Evolutionary conservation across 2,888 invertebrate genomes (phyloP).

Genomic region (Gymnocheta viridis): DNA sequence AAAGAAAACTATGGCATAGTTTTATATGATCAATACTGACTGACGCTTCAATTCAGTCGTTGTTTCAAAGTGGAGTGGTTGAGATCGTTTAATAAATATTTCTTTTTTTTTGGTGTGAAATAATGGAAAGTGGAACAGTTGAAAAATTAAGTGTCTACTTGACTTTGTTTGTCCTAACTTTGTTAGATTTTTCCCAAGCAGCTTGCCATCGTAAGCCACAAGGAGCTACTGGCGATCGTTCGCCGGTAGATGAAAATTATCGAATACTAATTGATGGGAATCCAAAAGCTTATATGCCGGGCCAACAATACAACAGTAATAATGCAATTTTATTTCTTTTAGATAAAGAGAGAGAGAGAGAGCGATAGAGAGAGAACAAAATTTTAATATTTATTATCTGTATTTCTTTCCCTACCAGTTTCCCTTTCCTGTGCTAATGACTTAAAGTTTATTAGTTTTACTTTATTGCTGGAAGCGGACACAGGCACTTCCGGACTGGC

Average conservation of each 20-base stretch:
- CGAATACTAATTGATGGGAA: conserved; percentile 87
- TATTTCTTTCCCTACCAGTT: conserved; percentile 84
- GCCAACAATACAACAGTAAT: conserved; percentile 88
- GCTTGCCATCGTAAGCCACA: conserved; percentile 83
- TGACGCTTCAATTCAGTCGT: conserved; percentile 30
- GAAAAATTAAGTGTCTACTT: neutral
- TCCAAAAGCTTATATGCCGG: conserved; percentile 87
- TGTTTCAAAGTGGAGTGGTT: conserved; percentile 31
- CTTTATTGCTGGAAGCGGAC: conserved; percentile 89
- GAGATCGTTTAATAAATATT: conserved; percentile 8
- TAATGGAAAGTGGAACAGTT: conserved; percentile 5
- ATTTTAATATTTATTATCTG: neutral
- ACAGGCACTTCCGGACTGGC: conserved; percentile 76
- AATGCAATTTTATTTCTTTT: neutral
- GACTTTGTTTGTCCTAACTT: neutral
- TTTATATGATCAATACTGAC: conserved; percentile 16
- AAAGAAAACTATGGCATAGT: conserved; percentile 41
- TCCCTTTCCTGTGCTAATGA: conserved; percentile 85
- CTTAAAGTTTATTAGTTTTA: conserved; percentile 91
- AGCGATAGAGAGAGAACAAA: neutral
- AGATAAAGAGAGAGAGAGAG: too few relatives aligned
- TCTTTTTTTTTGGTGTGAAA: neutral
- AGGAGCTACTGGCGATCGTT: conserved; percentile 81
- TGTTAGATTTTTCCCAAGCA: neutral
- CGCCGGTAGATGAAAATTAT: conserved; percentile 87